Conservation (phyloP, 2,797 vertebrate genomes). For the Sarcophilus harrisii region DNA sequence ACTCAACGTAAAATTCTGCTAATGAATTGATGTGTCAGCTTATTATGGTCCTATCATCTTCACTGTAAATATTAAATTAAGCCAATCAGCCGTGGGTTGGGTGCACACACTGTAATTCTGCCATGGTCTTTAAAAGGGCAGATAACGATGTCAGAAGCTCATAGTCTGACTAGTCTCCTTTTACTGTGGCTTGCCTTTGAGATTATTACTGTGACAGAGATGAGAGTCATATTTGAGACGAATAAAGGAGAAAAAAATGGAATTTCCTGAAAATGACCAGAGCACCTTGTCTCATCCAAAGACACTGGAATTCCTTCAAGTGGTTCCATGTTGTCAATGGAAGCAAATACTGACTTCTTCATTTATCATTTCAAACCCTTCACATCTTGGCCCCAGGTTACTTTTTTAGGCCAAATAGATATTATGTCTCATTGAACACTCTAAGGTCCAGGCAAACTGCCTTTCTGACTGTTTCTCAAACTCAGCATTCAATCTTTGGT, state of each 20-base stretch:
- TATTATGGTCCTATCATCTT: constrained; percentile 27
- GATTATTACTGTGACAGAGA: background rate
- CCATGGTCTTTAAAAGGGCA: background rate
- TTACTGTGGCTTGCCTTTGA: background rate
- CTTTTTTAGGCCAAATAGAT: background rate
- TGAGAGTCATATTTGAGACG: background rate
- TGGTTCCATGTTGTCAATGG: background rate
- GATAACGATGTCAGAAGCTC: background rate
- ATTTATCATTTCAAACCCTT: background rate
- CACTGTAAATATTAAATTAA: constrained; percentile 50
- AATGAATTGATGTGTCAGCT: constrained; percentile 75
- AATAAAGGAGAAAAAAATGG: background rate
- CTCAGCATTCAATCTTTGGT: background rate
- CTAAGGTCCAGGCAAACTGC: background rate
- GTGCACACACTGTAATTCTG: background rate
- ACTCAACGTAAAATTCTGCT: constrained; percentile 64
- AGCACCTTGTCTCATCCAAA: constrained; percentile 46
- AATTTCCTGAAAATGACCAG: constrained; percentile 21
- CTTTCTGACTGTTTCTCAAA: background rate
- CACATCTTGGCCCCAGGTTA: background rate
- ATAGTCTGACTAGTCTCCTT: background rate
- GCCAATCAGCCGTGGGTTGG: background rate
- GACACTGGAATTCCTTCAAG: constrained; percentile 67
- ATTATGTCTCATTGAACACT: background rate
- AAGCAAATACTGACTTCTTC: background rate